phyloP scores from a whole-genome alignment of 2,888 invertebrate genomes.

The Dasysyrphus tricinctus region DNA sequence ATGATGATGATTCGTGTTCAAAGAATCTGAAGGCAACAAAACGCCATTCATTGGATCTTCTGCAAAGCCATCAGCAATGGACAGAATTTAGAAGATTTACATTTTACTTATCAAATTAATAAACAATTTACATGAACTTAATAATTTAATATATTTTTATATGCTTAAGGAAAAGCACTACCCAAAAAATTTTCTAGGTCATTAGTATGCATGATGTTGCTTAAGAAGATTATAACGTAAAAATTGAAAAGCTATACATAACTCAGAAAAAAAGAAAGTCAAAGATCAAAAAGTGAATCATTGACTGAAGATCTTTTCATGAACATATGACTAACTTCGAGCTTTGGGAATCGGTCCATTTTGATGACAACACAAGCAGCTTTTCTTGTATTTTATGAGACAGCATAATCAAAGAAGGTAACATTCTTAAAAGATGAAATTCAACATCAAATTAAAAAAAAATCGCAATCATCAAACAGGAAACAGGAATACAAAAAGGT shows the following conservation, averaged over 20 bases:
- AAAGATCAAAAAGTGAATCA: constrained; percentile 14
- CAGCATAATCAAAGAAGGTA: neutral
- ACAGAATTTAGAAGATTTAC: too few relatives aligned
- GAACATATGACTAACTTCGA: neutral
- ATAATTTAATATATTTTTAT: too few relatives aligned
- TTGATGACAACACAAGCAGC: neutral
- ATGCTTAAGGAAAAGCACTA: too few relatives aligned
- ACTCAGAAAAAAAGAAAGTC: constrained; percentile 2
- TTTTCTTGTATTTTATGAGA: constrained; percentile 14
- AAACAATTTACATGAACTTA: too few relatives aligned
- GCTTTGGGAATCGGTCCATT: neutral
- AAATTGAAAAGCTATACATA: neutral
- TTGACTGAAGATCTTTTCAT: neutral
- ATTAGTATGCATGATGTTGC: too few relatives aligned
- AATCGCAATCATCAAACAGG: constrained; percentile 13
- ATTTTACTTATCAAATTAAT: too few relatives aligned
- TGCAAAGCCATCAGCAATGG: too few relatives aligned
- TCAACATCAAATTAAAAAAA: neutral
- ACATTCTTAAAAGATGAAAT: constrained; percentile 2
- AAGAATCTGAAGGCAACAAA: too few relatives aligned
- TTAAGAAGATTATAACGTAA: neutral
- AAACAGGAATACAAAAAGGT: neutral
- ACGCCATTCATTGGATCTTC: too few relatives aligned
- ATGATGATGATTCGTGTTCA: too few relatives aligned
- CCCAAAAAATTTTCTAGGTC: too few relatives aligned